Conservation (phyloP, 2,888 invertebrate species). For the Lycocerus yunnanus region DNA sequence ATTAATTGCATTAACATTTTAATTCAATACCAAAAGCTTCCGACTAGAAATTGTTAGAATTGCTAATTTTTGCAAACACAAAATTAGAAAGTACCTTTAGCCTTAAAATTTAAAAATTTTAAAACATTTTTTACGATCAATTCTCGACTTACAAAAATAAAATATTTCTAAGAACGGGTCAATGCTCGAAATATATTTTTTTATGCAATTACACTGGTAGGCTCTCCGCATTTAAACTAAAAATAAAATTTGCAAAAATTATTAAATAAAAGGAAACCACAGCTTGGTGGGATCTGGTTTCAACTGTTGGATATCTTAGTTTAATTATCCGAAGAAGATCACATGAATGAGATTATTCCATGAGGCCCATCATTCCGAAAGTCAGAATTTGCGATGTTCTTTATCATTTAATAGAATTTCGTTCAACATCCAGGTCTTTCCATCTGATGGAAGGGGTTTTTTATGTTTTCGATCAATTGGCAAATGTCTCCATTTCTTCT, state of each 20-base stretch:
- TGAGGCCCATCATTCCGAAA: too few relatives aligned
- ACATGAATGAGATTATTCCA: too few relatives aligned
- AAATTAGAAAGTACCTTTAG: background rate
- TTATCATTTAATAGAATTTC: too few relatives aligned
- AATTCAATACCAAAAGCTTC: background rate
- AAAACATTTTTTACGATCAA: background rate
- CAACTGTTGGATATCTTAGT: too few relatives aligned
- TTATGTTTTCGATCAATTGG: too few relatives aligned
- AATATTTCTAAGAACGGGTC: background rate
- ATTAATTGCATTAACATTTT: background rate
- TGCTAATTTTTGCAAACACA: background rate
- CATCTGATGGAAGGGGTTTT: too few relatives aligned
- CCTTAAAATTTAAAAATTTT: background rate
- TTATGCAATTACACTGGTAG: background rate
- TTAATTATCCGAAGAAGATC: too few relatives aligned
- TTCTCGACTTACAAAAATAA: background rate
- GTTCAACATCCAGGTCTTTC: too few relatives aligned
- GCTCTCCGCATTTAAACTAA: background rate
- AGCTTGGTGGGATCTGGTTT: too few relatives aligned
- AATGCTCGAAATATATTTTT: background rate
- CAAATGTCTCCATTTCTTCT: too few relatives aligned
- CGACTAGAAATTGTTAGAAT: background rate
- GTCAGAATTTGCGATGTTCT: too few relatives aligned
- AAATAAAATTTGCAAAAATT: background rate
- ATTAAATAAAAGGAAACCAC: background rate